phyloP scores from a whole-genome alignment of 2,888 invertebrate species.

The Heteromurus nitidus region DNA sequence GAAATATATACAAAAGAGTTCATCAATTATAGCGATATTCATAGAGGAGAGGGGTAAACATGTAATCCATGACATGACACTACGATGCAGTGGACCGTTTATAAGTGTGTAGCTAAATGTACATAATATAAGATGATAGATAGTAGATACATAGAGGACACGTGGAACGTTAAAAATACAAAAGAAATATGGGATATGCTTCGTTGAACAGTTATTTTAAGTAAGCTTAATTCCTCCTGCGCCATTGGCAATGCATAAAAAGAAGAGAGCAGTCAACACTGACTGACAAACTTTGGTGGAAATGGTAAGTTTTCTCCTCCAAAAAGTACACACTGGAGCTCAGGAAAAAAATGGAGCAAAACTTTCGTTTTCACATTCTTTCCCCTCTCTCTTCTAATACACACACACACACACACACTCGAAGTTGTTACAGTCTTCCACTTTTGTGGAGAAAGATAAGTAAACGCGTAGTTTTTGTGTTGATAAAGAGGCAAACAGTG shows the following conservation, averaged over 20 bases:
- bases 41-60: too few relatives aligned
- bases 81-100: too few relatives aligned
- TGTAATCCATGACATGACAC: too few relatives aligned
- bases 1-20: too few relatives aligned
- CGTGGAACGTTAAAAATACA: too few relatives aligned
- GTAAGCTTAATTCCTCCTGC: too few relatives aligned
- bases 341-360: slow-evolving; percentile 9
- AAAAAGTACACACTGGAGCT: slow-evolving; percentile 3
- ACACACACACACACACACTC: neutral
- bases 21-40: too few relatives aligned
- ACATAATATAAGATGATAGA: neutral
- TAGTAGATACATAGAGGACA: neutral
- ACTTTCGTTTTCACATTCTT: slow-evolving; percentile 17
- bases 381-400: neutral
- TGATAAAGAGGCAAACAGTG: too few relatives aligned
- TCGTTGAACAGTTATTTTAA: too few relatives aligned
- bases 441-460: too few relatives aligned
- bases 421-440: neutral
- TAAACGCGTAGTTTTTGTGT: too few relatives aligned
- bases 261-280: slow-evolving; percentile 16
- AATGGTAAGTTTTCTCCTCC: neutral
- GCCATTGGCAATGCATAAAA: slow-evolving; percentile 12
- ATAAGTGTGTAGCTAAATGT: neutral
- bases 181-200: too few relatives aligned
- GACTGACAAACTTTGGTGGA: slow-evolving; percentile 1